Base-by-base conservation (phyloP, 2,797 vertebrate genomes). In the Alectoris magna region DNA sequence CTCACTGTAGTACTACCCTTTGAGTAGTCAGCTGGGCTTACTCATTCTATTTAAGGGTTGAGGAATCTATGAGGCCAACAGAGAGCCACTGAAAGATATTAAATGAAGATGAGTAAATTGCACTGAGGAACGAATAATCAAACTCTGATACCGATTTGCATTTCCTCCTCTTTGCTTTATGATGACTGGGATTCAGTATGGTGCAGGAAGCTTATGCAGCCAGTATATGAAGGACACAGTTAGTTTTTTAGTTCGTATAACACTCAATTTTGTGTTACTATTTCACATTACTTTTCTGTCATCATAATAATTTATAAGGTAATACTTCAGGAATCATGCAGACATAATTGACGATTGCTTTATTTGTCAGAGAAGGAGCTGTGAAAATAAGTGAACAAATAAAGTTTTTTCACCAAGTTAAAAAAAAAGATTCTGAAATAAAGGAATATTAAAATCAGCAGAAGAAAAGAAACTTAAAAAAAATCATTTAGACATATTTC, bases 401-500 rank as follows among this genome's bases (percentile, higher is more conserved):
- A 69, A 69, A 78, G 15, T 77, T 85, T 87, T 89, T 84, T 67
- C 66, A 39, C 15, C 4, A 29, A 58, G 4, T 71, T 34, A 79
- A 75, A 83, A 55, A 70, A 58, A 63, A 41, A 41, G 31, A 38
- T 11, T 21, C 21, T 58, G 56, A 58, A 58, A 58, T 58, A 58
- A 58, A 90, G 79, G 36, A 73, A 70, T 38, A 72, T 56, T 84
- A n/a, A 78, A 77, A 92, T 69, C 6, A 81, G 16, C 36, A 49
- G 53, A 83, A 67, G n/a, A 69, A 74, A 78, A 17, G 79, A 73
- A 36, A 24, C 39, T 26, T 69, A 85, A 89, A 90, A 90, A 82
- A 76, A 75, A 73, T 2, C 66, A 74, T 53, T 89, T 95, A 95
- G 73, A 91, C 67, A 94, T 92, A 95, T 94, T 89, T 92, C 22